phyloP scores from a whole-genome alignment of 2,113 vertebrate genomes.

The Panthera tigris region DNA sequence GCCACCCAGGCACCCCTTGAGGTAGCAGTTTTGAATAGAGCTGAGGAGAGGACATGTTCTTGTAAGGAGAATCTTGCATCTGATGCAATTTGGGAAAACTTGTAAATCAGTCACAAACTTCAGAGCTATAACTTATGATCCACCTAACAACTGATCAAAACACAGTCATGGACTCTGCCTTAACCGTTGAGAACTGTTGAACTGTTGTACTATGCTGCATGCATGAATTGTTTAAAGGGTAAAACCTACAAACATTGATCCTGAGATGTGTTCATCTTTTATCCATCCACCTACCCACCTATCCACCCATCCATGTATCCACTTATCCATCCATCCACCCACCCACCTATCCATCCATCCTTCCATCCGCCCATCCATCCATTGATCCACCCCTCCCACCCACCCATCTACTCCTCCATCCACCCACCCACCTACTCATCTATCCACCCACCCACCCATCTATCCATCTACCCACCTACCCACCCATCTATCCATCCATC shows the following conservation, averaged over 20 bases:
- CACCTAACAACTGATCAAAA: background rate
- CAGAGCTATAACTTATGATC: background rate
- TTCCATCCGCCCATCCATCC: background rate
- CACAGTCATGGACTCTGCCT: background rate
- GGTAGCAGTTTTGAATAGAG: background rate
- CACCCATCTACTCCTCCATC: background rate
- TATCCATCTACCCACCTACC: no score
- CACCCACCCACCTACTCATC: no score
- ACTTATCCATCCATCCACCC: background rate
- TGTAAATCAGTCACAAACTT: background rate
- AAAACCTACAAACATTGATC: background rate
- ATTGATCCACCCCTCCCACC: background rate
- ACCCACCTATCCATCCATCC: background rate
- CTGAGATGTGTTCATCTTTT: background rate
- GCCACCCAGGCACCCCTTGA: background rate
- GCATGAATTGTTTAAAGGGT: background rate
- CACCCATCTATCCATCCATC: background rate
- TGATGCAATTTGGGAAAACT: background rate
- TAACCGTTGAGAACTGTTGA: background rate
- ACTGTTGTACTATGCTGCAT: background rate
- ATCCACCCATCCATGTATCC: background rate
- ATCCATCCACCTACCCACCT: background rate
- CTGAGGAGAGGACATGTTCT: background rate
- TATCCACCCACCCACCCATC: fast-evolving
- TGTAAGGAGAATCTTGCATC: background rate